Evolutionary conservation across 2,113 vertebrate genomes (phyloP), one percentile per base, ranked within the genome.

Genomic region (Sakesphorus luctuosus): DNA sequence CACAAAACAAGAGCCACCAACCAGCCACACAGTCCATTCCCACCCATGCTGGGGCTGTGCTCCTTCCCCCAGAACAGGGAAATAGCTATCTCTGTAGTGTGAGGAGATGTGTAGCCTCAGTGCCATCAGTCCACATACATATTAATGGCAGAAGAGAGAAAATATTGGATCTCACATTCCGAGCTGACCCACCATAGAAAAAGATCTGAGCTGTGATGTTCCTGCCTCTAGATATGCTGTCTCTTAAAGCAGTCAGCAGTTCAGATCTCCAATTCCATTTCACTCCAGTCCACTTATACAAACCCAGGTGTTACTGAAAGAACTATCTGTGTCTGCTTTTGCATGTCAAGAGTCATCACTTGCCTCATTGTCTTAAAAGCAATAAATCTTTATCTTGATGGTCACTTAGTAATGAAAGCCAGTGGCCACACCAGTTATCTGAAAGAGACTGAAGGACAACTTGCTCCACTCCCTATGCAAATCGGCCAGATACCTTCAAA

Each of bases 351-450:
- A 91, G 75, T 40, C 3, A 5, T 44, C 84, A 69, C 74, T 90
- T 82, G 58, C 67, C 33, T 75, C 58, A 47, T 72, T 68, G 66
- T 49, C 47, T 84, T 82, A 56, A 85, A 79, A 91, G 40, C 62
- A 87, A 78, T 85, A 69, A 91, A 90, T 94, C 66, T 90, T 92
- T 91, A 89, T 86, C 76, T 74, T 90, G 49, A 65, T 92, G 86
- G 89, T 71, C 83, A 91, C 65, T 87, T 67, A 55, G 69, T 77
- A 93, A 89, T 81, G 93, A 89, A 89, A 91, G 84, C 20, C 47
- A 77, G 77, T 65, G 81, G 69, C 44, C 73, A 68, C 91, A 68
- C 75, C 66, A 82, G 56, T 91, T 89, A 78, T 50, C 74, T 89
- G 44, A n/a, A 75, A 84, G 62, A 71, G 24, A 71, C 56, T 87